A percentile compares a stretch with the other conserved stretches of the same genome.
Evolutionary conservation across 2,797 vertebrate species (phyloP).

Genomic region (Spea hammondii): DNA sequence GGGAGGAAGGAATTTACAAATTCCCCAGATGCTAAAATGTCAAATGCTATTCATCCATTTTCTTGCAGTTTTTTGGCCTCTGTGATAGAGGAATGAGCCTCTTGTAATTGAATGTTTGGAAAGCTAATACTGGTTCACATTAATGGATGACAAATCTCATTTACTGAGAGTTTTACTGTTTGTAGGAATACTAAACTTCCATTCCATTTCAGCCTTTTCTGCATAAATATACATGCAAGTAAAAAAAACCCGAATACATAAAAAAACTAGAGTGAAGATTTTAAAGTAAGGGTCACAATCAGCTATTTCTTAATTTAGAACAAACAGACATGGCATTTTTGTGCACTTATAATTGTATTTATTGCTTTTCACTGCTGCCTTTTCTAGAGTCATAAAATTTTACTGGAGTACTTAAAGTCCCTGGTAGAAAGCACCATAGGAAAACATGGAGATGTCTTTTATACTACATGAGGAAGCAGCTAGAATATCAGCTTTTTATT

Average conservation of each 20-base stretch:
- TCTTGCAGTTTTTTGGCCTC: slow-evolving; percentile 61
- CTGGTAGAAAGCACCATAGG: too few species aligned
- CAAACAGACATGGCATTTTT: too few species aligned
- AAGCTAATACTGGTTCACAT: slow-evolving; percentile 62
- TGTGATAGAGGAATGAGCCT: slow-evolving; percentile 64
- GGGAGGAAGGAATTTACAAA: slow-evolving; percentile 62
- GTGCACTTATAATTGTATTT: too few species aligned
- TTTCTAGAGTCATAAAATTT: too few species aligned
- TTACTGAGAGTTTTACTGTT: slow-evolving; percentile 72
- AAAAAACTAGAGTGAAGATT: too few species aligned
- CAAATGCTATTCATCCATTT: slow-evolving; percentile 68
- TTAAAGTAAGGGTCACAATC: too few species aligned
- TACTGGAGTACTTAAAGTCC: too few species aligned
- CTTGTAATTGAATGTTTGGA: slow-evolving; percentile 62
- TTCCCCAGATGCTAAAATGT: slow-evolving; percentile 66
- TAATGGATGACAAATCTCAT: slow-evolving; percentile 70
- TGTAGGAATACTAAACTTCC: slow-evolving; percentile 65
- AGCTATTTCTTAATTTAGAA: too few species aligned
- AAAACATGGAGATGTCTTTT: too few species aligned
- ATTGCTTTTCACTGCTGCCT: too few species aligned
- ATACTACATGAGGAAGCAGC: too few species aligned
- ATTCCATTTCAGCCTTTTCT: slow-evolving; percentile 66
- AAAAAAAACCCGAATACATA: slow-evolving; percentile 33
- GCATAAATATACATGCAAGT: slow-evolving; percentile 11
- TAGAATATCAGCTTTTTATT: too few species aligned